Evolutionary conservation across 1,140 invertebrate genomes (phyloP).

Genomic region (Anastrepha ludens): DNA sequence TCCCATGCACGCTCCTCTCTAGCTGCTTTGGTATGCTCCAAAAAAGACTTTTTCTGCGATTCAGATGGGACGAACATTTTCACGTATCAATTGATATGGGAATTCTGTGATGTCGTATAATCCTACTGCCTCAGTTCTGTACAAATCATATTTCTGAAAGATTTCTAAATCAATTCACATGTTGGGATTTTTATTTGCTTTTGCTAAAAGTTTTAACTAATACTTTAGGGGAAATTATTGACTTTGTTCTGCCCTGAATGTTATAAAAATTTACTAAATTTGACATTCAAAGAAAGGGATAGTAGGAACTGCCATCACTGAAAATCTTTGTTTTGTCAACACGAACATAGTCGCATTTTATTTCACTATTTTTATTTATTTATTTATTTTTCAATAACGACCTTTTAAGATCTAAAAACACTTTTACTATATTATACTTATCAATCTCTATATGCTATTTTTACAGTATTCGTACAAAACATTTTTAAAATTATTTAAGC

Average conservation of each 20-base stretch:
- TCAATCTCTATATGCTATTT: too few relatives aligned
- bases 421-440: too few relatives aligned
- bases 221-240: not conserved
- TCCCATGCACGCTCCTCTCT: conserved; percentile 89
- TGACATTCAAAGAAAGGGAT: not conserved
- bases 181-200: not conserved
- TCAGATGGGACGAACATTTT: conserved; percentile 79
- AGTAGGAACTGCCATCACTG: too few relatives aligned
- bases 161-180: not conserved
- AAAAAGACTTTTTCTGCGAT: conserved; percentile 80
- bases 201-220: not conserved
- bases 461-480: too few relatives aligned
- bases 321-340: too few relatives aligned
- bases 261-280: not conserved
- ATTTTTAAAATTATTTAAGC: too few relatives aligned
- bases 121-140: not conserved
- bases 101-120: not conserved
- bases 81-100: not conserved
- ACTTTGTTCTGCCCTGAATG: not conserved
- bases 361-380: too few relatives aligned
- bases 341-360: too few relatives aligned
- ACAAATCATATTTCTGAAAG: not conserved
- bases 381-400: too few relatives aligned
- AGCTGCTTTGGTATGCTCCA: conserved; percentile 90
- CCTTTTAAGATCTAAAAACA: too few relatives aligned